Evolutionary conservation across 2,888 invertebrate genomes (phyloP).

Genomic region (Diarsia rubi): DNA sequence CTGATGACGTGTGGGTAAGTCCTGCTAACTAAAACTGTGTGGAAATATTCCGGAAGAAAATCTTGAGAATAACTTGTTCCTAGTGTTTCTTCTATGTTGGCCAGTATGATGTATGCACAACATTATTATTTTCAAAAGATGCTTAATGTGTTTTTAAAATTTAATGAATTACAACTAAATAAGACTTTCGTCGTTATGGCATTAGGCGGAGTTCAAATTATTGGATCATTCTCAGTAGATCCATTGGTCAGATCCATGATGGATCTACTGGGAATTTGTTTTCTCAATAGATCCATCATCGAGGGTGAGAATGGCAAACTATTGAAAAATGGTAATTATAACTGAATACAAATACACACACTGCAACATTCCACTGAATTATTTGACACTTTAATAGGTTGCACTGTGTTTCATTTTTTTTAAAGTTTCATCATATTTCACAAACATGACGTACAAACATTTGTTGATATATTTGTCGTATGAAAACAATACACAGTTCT

Average conservation of each 20-base stretch:
- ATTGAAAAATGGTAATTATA: not conserved
- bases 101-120: not conserved
- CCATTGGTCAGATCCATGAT: no score
- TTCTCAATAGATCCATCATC: no score
- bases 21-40: not conserved
- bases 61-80: no score
- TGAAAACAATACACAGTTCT: not conserved
- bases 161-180: not conserved
- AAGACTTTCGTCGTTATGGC: not conserved
- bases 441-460: slow-evolving; percentile 7
- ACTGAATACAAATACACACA: not conserved
- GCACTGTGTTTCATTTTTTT: not conserved
- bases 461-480: slow-evolving; percentile 3
- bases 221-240: no score
- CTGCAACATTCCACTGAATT: no score
- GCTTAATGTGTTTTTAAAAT: not conserved
- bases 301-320: not conserved
- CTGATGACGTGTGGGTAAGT: slow-evolving; percentile 79
- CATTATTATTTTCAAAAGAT: not conserved
- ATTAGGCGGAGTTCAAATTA: not conserved
- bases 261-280: no score
- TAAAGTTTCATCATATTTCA: not conserved
- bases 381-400: no score
- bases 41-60: not conserved
- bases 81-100: not conserved